A percentile compares a stretch with the other conserved stretches of the same genome.
These are phyloP conservation scores for Strigamia maritima DNA, from an alignment of 2,888 invertebrate genomes.

Conservation along the genomic window DNA sequence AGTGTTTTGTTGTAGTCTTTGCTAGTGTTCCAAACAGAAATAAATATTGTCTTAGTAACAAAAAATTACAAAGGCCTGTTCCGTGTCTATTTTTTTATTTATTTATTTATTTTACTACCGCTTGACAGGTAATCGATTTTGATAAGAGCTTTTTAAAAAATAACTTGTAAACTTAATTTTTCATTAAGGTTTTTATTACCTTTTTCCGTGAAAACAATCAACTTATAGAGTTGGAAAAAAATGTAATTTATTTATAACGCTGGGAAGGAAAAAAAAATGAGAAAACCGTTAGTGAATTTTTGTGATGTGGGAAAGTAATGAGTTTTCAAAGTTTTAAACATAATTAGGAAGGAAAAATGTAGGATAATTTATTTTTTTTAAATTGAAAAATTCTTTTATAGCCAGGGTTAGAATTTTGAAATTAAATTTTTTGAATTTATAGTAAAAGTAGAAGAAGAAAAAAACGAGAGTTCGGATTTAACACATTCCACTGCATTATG, in stretches of 20 bases:
- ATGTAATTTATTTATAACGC: conserved; percentile 26
- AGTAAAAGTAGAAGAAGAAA: too few species aligned
- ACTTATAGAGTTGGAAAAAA: conserved; percentile 1
- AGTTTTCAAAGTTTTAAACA: conserved; percentile 9
- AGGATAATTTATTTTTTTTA: not conserved
- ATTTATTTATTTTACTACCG: conserved; percentile 12
- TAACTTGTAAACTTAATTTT: conserved; percentile 34
- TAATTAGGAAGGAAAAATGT: not conserved
- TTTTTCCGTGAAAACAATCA: conserved; percentile 32
- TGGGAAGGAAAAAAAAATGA: not conserved
- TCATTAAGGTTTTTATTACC: conserved; percentile 34
- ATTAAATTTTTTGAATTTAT: too few species aligned
- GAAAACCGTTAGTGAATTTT: conserved; percentile 9
- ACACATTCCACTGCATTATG: too few species aligned
- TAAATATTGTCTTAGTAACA: conserved; percentile 34
- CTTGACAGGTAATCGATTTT: conserved; percentile 30
- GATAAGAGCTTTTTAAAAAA: conserved; percentile 30
- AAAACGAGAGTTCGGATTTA: too few species aligned
- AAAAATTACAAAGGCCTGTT: conserved; percentile 20
- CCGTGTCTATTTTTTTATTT: conserved; percentile 17
- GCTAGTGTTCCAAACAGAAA: conserved; percentile 34
- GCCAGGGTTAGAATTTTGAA: too few species aligned
- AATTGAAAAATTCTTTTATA: not conserved
- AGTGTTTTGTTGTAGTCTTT: conserved; percentile 34
- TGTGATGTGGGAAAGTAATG: not conserved